phyloP scores from a whole-genome alignment of 2,797 vertebrate genomes.

The Kryptolebias ocellatus region DNA sequence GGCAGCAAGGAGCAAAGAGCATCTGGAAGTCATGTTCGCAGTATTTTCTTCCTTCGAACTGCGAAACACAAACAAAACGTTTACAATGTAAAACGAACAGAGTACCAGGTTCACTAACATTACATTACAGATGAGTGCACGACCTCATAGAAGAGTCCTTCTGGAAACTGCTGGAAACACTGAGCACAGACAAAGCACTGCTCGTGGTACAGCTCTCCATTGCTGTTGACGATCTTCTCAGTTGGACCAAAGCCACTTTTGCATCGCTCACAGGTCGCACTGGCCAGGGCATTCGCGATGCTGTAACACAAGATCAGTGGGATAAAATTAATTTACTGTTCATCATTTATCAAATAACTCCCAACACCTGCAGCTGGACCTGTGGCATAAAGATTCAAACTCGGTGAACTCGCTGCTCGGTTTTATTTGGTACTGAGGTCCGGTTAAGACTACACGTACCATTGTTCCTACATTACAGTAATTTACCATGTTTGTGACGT shows the following conservation, averaged over 20 bases:
- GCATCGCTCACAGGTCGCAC: conserved; percentile 93
- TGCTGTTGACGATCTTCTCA: conserved; percentile 97
- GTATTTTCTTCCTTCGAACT: conserved; percentile 99
- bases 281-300: conserved; percentile 96
- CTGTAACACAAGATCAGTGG: conserved; percentile 78
- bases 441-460: not conserved
- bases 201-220: conserved; percentile 95
- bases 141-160: conserved; percentile 98
- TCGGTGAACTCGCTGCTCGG: conserved; percentile 18
- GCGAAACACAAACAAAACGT: conserved; percentile 14
- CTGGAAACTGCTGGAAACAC: conserved; percentile 97
- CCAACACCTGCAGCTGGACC: conserved; percentile 39
- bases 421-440: not conserved
- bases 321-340: conserved; percentile 22
- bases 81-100: not conserved
- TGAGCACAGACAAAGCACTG: conserved; percentile 98
- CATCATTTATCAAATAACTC: conserved; percentile 39
- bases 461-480: too few relatives aligned
- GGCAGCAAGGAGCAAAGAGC: conserved; percentile 98
- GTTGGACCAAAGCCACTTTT: conserved; percentile 89
- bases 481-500: too few relatives aligned
- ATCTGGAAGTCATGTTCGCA: conserved; percentile 99
- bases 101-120: not conserved
- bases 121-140: conserved; percentile 15
- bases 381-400: conserved; percentile 28